These are phyloP conservation scores for Caenorhabditis afra DNA, from an alignment of 2,888 invertebrate species.

Conservation along the genomic window DNA sequence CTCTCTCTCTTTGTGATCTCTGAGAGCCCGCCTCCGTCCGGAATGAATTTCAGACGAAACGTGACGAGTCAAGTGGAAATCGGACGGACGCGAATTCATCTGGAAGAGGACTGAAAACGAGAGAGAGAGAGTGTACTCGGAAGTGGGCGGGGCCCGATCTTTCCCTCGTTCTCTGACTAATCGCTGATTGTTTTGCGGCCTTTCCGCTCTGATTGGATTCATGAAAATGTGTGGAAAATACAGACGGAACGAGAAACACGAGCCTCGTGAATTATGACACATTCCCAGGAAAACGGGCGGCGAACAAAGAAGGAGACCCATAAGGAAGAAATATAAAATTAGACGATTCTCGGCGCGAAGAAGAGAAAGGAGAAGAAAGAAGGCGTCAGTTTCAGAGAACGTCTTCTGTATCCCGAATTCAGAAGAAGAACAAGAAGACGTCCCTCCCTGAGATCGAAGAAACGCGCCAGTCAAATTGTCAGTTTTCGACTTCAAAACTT, in stretches of 20 bases:
- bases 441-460: too few species aligned
- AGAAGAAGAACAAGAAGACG: too few species aligned
- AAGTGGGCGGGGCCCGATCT: constrained; percentile 16
- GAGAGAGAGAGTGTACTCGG: not conserved
- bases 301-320: not conserved
- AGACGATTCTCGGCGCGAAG: not conserved
- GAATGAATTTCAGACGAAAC: too few species aligned
- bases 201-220: constrained; percentile 11
- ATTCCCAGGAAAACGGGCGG: constrained; percentile 13
- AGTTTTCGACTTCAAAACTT: too few species aligned
- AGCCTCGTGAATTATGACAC: constrained; percentile 23
- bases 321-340: constrained; percentile 26
- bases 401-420: too few species aligned
- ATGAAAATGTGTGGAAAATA: constrained; percentile 8
- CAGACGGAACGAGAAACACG: not conserved
- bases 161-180: not conserved
- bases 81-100: not conserved
- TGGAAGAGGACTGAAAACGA: not conserved
- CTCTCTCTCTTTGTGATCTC: too few species aligned
- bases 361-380: not conserved
- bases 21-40: too few species aligned
- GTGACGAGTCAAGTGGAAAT: too few species aligned
- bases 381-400: constrained; percentile 25
- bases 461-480: too few species aligned
- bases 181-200: constrained; percentile 1